Evolutionary conservation across 37 sponge, comb jelly and placozoan species (phyloP), one percentile per base, ranked within the genome.

Genomic region (Eunapius fragilis): DNA sequence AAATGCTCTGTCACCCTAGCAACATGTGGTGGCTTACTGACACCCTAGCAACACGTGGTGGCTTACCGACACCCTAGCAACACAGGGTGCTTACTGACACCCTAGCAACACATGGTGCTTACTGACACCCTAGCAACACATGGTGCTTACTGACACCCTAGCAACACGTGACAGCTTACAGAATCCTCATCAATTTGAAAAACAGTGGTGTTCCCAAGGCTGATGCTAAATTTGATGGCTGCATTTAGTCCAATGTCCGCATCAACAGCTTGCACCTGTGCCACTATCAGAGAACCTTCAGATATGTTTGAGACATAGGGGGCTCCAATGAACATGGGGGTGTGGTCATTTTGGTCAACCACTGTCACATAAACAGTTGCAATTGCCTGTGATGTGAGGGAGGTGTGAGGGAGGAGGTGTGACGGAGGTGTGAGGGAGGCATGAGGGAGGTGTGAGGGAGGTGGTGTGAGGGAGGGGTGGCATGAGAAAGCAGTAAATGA

Each of bases 161-260:
- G 3, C 41, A 58, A 58, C 17, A 4, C 58, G 14, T 58, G 58
- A 41, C 41, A 41, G 14, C 58, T 58, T 58, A 58, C 58, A 58
- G 58, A 58, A 58, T 58, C 14, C 58, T 58, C 58, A 17, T 58
- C 58, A 19, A 58, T 58, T 58, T 58, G 58, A 17, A 58, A 58
- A 17, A 58, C 22, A 58, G 58, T 58, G 58, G 58, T 58, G 58
- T 58, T 58, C 22, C 58, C 58, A 58, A 58, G 58, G 14, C 30
- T 25, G 47, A 84, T 50, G 35, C 37, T 70, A 70, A 82, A 90
- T 9, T 17, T n/a, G 37, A 90, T 77, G 31, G 68, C 36, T 28
- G 76, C 91, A 82, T 90, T 90, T 69, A 58, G 17, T 11, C 86
- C 86, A 30, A 26, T 37, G 74, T 90, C 91, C 31, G 70, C 37